Percentiles rank a stretch among this genome's conserved stretches.
These are phyloP conservation scores for Melipona beecheii DNA, from an alignment of 2,888 invertebrate genomes.

Conservation along the genomic window DNA sequence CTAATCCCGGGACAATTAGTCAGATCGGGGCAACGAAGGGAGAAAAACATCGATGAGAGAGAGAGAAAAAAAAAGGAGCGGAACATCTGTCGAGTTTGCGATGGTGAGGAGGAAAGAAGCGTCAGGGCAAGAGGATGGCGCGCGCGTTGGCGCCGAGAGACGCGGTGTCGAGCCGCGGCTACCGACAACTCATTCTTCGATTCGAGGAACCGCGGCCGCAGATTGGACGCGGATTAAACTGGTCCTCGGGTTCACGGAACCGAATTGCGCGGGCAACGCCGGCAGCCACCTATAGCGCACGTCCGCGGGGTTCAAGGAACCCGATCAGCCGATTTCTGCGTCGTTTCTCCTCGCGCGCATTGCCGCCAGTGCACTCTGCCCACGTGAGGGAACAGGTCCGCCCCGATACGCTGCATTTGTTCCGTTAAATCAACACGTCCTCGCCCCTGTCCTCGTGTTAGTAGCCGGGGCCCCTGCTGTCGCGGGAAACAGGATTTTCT, in stretches of 20 bases:
- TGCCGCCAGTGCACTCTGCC: constrained; percentile 24
- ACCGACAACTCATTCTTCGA: constrained; percentile 72
- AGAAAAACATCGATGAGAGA: not conserved
- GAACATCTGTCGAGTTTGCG: constrained; percentile 59
- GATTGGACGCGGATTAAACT: constrained; percentile 72
- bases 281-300: constrained; percentile 62
- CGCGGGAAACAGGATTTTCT: constrained; percentile 55
- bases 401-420: constrained; percentile 54
- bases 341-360: constrained; percentile 52
- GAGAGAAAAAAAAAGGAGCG: constrained; percentile 34
- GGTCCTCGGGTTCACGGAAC: constrained; percentile 71
- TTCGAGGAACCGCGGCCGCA: constrained; percentile 66
- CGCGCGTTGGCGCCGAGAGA: constrained; percentile 62
- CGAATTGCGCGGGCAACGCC: constrained; percentile 63
- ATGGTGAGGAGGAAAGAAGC: constrained; percentile 50
- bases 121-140: constrained; percentile 47
- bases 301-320: constrained; percentile 68
- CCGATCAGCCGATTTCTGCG: constrained; percentile 63
- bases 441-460: constrained; percentile 13
- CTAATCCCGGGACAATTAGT: constrained; percentile 51
- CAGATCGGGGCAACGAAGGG: constrained; percentile 22
- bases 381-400: constrained; percentile 51
- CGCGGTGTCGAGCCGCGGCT: constrained; percentile 52
- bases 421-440: constrained; percentile 62
- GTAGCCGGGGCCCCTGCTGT: not conserved